Conservation (phyloP, 1,140 invertebrate genomes). For the Euschistus heros region DNA sequence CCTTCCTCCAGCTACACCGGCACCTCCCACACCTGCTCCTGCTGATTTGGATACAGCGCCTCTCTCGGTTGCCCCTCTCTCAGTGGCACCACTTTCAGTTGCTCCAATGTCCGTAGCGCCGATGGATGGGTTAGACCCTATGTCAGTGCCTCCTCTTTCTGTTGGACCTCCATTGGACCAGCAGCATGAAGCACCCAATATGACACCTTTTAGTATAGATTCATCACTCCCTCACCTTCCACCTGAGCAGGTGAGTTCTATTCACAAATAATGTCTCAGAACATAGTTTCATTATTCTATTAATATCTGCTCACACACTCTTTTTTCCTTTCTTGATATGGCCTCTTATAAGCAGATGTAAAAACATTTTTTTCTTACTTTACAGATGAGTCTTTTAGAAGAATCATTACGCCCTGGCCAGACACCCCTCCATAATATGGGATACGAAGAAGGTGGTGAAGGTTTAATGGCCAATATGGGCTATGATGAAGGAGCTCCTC, state of each 20-base stretch:
- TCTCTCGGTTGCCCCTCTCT: conserved; percentile 22
- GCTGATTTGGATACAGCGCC: conserved; percentile 20
- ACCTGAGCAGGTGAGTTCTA: conserved; percentile 36
- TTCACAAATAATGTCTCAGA: neutral
- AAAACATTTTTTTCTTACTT: neutral
- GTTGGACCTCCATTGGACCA: conserved; percentile 9
- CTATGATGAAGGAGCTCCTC: conserved; percentile 60
- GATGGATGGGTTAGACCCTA: conserved; percentile 14
- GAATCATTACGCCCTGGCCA: conserved; percentile 18
- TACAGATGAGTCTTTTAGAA: conserved; percentile 23
- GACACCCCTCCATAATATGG: conserved; percentile 55
- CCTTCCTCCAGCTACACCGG: conserved; percentile 16
- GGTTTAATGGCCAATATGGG: conserved; percentile 55
- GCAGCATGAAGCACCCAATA: conserved; percentile 20
- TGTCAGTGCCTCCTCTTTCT: conserved; percentile 18
- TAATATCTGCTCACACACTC: neutral
- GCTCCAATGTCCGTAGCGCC: conserved; percentile 20
- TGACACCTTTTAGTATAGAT: conserved; percentile 23
- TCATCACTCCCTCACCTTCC: conserved; percentile 38
- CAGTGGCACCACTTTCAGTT: conserved; percentile 22
- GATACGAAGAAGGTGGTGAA: conserved; percentile 42
- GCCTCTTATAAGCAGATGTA: no score
- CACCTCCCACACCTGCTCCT: neutral
- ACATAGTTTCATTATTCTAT: neutral
- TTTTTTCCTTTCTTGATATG: no score